Conservation (phyloP, 2,888 invertebrate genomes). For the Kuschelorhynchus macadamiae region DNA sequence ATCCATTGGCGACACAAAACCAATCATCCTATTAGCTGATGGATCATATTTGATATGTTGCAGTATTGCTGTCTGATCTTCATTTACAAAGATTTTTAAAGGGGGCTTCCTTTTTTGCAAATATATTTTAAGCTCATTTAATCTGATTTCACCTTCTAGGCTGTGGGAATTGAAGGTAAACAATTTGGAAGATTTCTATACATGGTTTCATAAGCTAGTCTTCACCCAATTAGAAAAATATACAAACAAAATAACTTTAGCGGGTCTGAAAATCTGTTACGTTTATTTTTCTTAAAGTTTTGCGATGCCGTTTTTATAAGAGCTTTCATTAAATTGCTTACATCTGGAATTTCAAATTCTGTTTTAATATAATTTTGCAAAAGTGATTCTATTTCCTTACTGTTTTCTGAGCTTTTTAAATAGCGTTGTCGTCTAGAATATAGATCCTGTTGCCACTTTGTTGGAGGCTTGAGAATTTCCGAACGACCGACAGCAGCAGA, state of each 20-base stretch:
- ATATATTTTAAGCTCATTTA: background rate
- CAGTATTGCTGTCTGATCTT: slow-evolving; percentile 42
- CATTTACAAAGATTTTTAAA: slow-evolving; percentile 3
- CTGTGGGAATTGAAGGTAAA: slow-evolving; percentile 6
- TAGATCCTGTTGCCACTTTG: no score
- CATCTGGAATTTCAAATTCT: no score
- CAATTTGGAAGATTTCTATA: slow-evolving; percentile 1
- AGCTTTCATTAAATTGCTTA: no score
- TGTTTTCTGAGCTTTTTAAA: no score
- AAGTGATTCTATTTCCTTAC: no score
- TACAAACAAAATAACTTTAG: slow-evolving; percentile 11
- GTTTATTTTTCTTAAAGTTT: background rate
- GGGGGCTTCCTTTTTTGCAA: slow-evolving; percentile 8
- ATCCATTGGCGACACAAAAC: slow-evolving; percentile 26
- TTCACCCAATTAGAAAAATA: slow-evolving; percentile 12
- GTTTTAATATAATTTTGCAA: no score
- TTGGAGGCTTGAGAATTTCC: no score
- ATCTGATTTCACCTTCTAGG: slow-evolving; percentile 1
- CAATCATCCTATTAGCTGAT: slow-evolving; percentile 35
- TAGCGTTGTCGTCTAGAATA: no score
- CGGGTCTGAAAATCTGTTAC: background rate
- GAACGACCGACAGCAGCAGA: no score
- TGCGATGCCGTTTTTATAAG: background rate
- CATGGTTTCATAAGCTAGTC: slow-evolving; percentile 17
- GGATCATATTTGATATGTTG: slow-evolving; percentile 32